Base-by-base conservation (phyloP, 2,888 invertebrate species). In the Ethmia dodecea region DNA sequence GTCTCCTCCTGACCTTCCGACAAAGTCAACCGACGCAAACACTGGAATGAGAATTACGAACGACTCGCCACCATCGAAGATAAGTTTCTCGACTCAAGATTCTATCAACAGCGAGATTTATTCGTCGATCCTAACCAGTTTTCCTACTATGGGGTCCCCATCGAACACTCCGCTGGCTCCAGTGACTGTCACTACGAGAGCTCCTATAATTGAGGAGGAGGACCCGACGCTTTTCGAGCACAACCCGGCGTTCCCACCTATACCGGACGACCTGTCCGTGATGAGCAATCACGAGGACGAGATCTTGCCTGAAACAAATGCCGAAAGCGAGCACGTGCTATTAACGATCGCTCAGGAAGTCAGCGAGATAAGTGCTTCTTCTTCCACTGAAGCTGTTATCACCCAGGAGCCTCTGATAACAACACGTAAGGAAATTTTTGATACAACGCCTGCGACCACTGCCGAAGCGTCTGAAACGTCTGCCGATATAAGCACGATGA, bases 191-290 rank as follows among this genome's bases (percentile, higher is more conserved):
- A 72, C 69, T 1, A 66, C 70, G 1, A 79, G 76, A 51, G 52
- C 74, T 12, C 61, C 76, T 1, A 53, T 73, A 1, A 53, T 80
- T 5, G 80, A 84, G 45, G 84, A 86, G 42, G 84, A 86, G 40
- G 84, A 86, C 40, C 38, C 60, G 2, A 54, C 60, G 6, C 41
- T 62, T 8, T 70, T 76, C 10, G 84, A 84, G 24, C 84, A 76
- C 30, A 83, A 84, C 40, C 86, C 86, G 6, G 84, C 84, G 4
- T 86, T 86, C 35, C 86, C 86, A 0, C 86, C 86, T 1, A 57
- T 83, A 14, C 84, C 83, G 3, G 86, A 86, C 45, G 86, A 86
- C 46, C 59, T 86, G 20, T 73, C 79, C 12, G 76, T 77, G 6
- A 45, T 70, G 2, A 66, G 73, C 27, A 78, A 75, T 42, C 83